Base-by-base conservation (phyloP, 92 coral and sea anemone species). In the Siderastrea siderea region DNA sequence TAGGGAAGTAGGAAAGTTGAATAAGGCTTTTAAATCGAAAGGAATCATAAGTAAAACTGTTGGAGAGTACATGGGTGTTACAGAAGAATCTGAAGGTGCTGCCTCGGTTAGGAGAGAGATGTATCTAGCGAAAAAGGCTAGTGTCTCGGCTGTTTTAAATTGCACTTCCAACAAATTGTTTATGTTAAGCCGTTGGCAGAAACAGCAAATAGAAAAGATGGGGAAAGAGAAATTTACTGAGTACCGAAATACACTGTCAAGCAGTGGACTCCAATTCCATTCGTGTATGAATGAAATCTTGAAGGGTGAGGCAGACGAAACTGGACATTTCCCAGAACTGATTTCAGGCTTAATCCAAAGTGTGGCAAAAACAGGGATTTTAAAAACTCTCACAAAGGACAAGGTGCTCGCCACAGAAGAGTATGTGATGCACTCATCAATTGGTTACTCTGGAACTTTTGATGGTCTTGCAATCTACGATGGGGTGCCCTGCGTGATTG, bases 401-500 rank as follows among this genome's bases (percentile, higher is more conserved):
- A 84, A 84, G 62, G 97, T 96, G 0, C 78, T 87, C 47, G 97
- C 96, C 3, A 94, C 95, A 47, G 99, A 97, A 49, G 88, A 95
- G 78, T 57, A 86, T 68, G 92, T 97, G 16, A 77, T 81, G 1
- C 99, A 98, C 68, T 61, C 71, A 71, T 68, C 84, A 47, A 93
- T 98, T 68, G 98, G 98, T 43, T 98, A 95, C 80, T 83, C 95
- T 38, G 99, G 99, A 3, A 85, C 91, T 52, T 83, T 94, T 49
- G 99, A 98, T 79, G 93, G 91, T 4, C 73, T 94, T 7, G 99
- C 99, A 4, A 84, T 93, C 3, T 98, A 92, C 84, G 92, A 78
- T 63, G 99, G 98, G 9, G 86, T 85, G 2, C 98, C 98, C 9
- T 95, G 98, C 83, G 86, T 98, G 12, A 93, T 98, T 75, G 99